phyloP scores from a whole-genome alignment of 2,888 invertebrate species.

The Anticlea derivata region DNA sequence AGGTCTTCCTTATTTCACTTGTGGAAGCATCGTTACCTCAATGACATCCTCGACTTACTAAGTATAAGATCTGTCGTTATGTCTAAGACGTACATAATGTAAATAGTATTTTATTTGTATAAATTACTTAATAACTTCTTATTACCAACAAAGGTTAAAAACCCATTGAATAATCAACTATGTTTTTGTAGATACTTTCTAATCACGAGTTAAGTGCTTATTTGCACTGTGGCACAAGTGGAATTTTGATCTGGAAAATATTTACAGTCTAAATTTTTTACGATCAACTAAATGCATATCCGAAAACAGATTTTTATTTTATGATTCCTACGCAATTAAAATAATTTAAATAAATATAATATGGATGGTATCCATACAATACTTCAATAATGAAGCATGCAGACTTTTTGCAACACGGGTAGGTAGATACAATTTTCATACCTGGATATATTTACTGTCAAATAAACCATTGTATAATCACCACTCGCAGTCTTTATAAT shows the following conservation, averaged over 20 bases:
- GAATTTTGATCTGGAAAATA: constrained; percentile 28
- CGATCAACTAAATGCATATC: constrained; percentile 7
- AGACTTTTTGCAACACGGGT: background rate
- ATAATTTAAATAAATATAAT: background rate
- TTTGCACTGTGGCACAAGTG: constrained; percentile 39
- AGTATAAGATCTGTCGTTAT: constrained; percentile 44
- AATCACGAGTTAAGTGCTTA: constrained; percentile 30
- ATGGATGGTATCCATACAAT: background rate
- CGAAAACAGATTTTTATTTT: background rate
- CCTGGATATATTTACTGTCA: constrained; percentile 1
- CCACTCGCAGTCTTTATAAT: constrained; percentile 15
- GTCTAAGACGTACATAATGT: constrained; percentile 22
- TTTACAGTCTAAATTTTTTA: constrained; percentile 13
- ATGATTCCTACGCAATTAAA: background rate
- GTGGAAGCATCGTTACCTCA: constrained; percentile 30
- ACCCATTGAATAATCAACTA: constrained; percentile 25
- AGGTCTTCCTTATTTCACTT: constrained; percentile 4
- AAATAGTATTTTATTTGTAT: constrained; percentile 22
- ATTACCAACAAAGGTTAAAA: constrained; percentile 25
- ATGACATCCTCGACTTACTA: constrained; percentile 45
- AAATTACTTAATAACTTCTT: constrained; percentile 20
- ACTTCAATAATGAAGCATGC: background rate
- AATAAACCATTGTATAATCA: background rate
- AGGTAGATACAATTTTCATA: constrained; percentile 1
- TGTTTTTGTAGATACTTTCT: constrained; percentile 24